Base-by-base conservation (phyloP, 2,888 invertebrate species). In the Hoplodrina ambigua region DNA sequence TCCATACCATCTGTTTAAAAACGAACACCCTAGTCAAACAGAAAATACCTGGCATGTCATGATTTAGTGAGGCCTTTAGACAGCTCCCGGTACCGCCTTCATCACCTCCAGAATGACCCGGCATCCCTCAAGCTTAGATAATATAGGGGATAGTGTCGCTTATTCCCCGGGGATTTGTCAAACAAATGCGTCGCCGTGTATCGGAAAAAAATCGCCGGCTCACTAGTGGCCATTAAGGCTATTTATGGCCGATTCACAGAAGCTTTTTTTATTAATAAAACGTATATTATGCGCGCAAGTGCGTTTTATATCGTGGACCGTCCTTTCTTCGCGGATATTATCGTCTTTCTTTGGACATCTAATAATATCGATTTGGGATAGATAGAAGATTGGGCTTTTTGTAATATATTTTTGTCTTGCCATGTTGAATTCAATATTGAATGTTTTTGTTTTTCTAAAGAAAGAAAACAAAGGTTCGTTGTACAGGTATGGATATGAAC, bases 201-300 rank as follows among this genome's bases (percentile, higher is more conserved):
- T 96, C 94, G 94, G 85, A 94, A 95, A 94, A 94, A 94, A 95
- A 94, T 94, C 91, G 93, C 92, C 93, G 90, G 90, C 92, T 93
- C 92, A 91, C 92, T 93, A 94, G 91, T 93, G 92, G 93, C 92
- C 94, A 91, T 96, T 95, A 95, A 83, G 92, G 94, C 93, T 95
- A 95, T 96, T 96, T 96, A 96, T 96, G 92, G 95, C 91, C 90
- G 94, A 95, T 95, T 95, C 89, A 85, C 90, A 88, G 86, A 91
- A 92, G 91, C 91, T 94, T 94, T 95, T 92, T 96, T 96, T 96
- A 96, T 96, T 96, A 96, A 96, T 95, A 96, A 95, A 96, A 95
- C 94, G 94, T 94, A 95, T 95, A 95, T 95, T 95, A 94, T 94
- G 95, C 94, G 94, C 95, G 88, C 95, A 95, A 95, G 95, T 96